Evolutionary conservation across 2,113 vertebrate species (phyloP), one percentile per base, ranked within the genome.

Genomic region (Glaucomys volans): DNA sequence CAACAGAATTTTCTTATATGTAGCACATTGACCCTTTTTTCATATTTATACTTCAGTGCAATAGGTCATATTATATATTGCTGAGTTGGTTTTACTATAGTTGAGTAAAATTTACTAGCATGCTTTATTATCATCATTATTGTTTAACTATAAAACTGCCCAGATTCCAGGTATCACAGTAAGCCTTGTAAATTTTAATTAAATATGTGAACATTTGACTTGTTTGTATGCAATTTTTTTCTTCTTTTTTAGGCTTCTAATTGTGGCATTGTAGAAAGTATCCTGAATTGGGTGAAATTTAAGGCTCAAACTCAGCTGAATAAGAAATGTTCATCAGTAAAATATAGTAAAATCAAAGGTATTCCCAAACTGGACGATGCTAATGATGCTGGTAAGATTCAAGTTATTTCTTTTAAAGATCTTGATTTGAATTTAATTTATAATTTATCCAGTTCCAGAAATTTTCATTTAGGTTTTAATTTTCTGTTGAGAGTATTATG

Each of bases 231-330:
- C 66, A 10, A 69, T 47, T 88, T 37, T 37, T 57, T 54, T 54
- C 44, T 22, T 76, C 54, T 44, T 50, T 7, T 72, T 40, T 96
- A 99, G 99, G 99, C 99, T 16, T 99, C 99, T 74, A 99, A 99
- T 98, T 99, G 99, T 98, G 99, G 99, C 85, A 99, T 99, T 88
- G 99, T 99, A 90, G 99, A 99, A 98, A 99, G 99, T 96, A 99
- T 99, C 83, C 98, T 99, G 97, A 99, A 99, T 97, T 99, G 99
- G 99, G 99, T 99, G 81, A 99, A 99, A 98, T 99, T 99, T 98
- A 99, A 99, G 98, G 99, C 99, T 83, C 99, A 99, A 98, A 99
- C 99, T 8, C 99, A 99, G 97, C 98, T 99, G 92, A 99, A 99
- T 98, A 99, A 99, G 98, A 99, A 99, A 97, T 99, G 99, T 97